A percentile compares a stretch with the other conserved stretches of the same genome.
phyloP scores from a whole-genome alignment of 92 coral and sea anemone genomes.

The Meandrina meandrites region DNA sequence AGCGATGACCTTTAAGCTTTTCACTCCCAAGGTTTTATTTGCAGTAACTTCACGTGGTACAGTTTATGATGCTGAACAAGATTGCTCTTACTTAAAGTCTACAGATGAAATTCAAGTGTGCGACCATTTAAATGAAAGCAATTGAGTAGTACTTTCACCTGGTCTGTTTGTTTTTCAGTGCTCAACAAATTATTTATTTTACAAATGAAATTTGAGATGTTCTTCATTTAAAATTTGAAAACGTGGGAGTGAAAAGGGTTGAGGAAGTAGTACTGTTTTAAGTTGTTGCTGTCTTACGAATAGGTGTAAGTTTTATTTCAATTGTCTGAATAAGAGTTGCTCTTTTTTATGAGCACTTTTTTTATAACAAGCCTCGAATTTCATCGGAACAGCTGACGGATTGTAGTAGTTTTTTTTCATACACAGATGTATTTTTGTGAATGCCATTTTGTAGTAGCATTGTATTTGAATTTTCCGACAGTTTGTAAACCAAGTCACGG shows the following conservation, averaged over 20 bases:
- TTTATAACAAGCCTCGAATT: background rate
- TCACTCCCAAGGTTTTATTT: background rate
- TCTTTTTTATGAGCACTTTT: background rate
- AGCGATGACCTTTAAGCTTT: background rate
- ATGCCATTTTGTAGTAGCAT: background rate
- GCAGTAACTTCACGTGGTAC: too few relatives aligned
- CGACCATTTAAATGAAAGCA: background rate
- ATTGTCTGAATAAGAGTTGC: background rate
- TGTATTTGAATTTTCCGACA: too few relatives aligned
- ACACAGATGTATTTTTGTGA: background rate
- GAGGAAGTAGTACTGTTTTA: background rate
- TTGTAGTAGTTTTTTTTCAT: background rate
- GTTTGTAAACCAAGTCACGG: background rate
- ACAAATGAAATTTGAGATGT: background rate
- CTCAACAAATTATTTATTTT: too few relatives aligned
- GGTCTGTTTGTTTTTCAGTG: background rate
- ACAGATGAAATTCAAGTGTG: background rate
- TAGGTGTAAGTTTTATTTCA: background rate
- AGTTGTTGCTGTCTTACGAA: background rate
- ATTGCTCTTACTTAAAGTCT: background rate
- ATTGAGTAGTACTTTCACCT: background rate
- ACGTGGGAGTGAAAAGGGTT: background rate
- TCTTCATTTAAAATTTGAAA: too few relatives aligned
- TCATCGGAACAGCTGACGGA: background rate
- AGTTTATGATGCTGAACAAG: too few relatives aligned